Conservation (phyloP, 2,797 vertebrate genomes). For the Smutsia gigantea region DNA sequence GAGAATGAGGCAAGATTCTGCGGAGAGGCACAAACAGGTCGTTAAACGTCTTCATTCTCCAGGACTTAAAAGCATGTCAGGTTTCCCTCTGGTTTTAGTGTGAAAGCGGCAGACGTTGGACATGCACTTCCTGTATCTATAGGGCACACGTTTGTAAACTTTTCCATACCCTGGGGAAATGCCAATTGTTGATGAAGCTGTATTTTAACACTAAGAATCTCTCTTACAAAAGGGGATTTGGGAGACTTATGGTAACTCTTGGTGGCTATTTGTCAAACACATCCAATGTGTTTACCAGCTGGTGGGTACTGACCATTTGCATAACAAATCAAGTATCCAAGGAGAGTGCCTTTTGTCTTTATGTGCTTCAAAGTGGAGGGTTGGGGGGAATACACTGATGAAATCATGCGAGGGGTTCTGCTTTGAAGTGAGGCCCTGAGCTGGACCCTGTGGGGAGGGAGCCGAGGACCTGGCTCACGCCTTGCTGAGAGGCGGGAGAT, state of each 20-base stretch:
- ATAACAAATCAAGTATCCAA: background rate
- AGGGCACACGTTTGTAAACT: background rate
- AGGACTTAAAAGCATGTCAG: background rate
- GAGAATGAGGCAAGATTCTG: background rate
- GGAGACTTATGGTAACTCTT: background rate
- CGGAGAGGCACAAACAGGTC: background rate
- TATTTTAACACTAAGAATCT: conserved; percentile 25
- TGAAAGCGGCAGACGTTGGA: background rate
- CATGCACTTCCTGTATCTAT: background rate
- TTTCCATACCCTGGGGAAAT: background rate
- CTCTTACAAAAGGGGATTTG: background rate
- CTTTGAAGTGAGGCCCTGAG: background rate
- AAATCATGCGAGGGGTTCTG: background rate
- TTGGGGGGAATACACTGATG: background rate
- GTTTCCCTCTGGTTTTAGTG: background rate
- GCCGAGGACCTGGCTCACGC: background rate
- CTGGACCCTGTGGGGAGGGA: background rate
- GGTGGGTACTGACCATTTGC: background rate
- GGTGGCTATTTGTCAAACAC: conserved; percentile 15
- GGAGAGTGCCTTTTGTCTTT: background rate
- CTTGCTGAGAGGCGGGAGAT: background rate
- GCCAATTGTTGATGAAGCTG: conserved; percentile 8
- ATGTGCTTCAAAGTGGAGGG: background rate
- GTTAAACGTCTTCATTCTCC: background rate
- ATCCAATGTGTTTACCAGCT: background rate